Conservation (phyloP, 2,113 vertebrate species). For the Macaca mulatta region DNA sequence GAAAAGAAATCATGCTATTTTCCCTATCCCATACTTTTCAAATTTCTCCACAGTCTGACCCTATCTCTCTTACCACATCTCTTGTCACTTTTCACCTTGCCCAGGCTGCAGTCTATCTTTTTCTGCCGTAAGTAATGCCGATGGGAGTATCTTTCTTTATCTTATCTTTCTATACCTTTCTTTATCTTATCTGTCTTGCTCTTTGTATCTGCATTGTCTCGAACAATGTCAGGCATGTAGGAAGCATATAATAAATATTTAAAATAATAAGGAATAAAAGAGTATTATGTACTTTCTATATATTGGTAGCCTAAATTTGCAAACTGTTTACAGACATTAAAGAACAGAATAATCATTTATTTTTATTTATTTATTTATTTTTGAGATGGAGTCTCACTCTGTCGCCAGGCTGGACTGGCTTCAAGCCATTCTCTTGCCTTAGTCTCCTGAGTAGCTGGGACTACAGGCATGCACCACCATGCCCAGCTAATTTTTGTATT, state of each 20-base stretch:
- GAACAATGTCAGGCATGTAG: neutral
- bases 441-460: too few species aligned
- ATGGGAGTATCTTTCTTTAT: neutral
- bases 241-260: neutral
- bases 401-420: too few species aligned
- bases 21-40: neutral
- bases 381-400: too few species aligned
- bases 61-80: neutral
- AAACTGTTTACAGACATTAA: neutral
- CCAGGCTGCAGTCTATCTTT: neutral
- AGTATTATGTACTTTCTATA: neutral
- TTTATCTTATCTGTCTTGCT: neutral
- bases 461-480: too few species aligned
- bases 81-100: neutral
- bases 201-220: neutral
- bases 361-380: too few species aligned
- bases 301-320: neutral
- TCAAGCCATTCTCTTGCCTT: too few species aligned
- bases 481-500: too few species aligned
- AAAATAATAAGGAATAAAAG: conserved; percentile 1
- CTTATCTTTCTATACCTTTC: too few species aligned
- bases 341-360: neutral
- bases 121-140: neutral
- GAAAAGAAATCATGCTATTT: neutral
- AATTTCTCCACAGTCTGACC: neutral